Conservation (phyloP, 2,113 vertebrate species). For the Otus sunia region DNA sequence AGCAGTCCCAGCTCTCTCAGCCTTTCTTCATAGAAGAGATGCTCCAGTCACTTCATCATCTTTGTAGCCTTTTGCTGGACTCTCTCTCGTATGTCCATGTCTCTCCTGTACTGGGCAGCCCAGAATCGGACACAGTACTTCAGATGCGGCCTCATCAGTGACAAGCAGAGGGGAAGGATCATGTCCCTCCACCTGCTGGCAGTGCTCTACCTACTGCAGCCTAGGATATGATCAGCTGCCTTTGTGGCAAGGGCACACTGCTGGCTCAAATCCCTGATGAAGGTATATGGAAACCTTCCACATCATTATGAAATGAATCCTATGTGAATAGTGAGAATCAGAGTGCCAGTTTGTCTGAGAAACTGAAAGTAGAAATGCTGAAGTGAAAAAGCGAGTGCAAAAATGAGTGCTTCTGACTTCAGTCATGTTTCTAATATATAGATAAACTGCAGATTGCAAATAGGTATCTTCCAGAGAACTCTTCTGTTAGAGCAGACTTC, state of each 20-base stretch:
- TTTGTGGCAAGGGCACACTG: not conserved
- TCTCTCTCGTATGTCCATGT: not conserved
- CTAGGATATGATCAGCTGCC: too few relatives aligned
- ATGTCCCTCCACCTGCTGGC: not conserved
- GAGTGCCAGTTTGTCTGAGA: not conserved
- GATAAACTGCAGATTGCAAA: not conserved
- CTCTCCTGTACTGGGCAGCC: not conserved
- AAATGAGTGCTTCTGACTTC: not conserved
- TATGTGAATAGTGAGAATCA: not conserved
- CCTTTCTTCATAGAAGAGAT: not conserved
- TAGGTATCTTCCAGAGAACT: not conserved
- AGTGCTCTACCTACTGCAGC: not conserved
- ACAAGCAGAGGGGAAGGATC: not conserved
- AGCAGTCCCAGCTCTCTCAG: not conserved
- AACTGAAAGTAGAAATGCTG: not conserved
- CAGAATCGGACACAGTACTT: not conserved
- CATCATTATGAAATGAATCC: not conserved
- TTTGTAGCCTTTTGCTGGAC: not conserved
- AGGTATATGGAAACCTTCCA: not conserved
- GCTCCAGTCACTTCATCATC: not conserved
- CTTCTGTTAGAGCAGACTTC: not conserved
- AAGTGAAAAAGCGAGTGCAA: not conserved
- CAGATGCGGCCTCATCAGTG: not conserved
- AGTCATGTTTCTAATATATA: not conserved
- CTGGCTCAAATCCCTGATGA: not conserved